Percentiles rank a stretch among this genome's conserved stretches.
phyloP scores from a whole-genome alignment of 1,140 invertebrate genomes.

The Eulimnadia texana region DNA sequence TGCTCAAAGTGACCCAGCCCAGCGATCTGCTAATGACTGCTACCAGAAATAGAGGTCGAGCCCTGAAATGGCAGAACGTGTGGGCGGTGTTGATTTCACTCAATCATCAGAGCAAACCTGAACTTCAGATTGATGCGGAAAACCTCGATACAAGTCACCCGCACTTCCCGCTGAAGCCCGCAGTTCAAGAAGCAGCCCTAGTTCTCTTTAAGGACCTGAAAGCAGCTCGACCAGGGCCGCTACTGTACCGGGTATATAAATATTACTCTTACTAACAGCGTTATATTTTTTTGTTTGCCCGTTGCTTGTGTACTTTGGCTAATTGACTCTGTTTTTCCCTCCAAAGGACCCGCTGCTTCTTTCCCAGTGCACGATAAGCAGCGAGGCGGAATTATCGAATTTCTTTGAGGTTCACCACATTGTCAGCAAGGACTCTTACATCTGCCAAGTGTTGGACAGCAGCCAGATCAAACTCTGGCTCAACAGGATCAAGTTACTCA shows the following conservation, averaged over 20 bases:
- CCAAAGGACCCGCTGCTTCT: conserved; percentile 3
- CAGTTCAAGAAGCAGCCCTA: conserved; percentile 5
- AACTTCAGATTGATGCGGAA: not conserved
- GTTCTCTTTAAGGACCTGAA: conserved; percentile 7
- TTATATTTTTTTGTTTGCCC: not conserved
- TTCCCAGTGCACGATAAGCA: conserved; percentile 1
- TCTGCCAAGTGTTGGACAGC: conserved; percentile 73
- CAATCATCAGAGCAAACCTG: not conserved
- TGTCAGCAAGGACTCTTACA: conserved; percentile 78
- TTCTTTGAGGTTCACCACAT: conserved; percentile 92
- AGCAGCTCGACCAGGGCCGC: not conserved
- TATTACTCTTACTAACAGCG: not conserved
- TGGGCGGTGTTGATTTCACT: conserved; percentile 3
- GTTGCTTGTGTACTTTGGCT: not conserved
- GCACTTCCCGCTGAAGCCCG: not conserved
- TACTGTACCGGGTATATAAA: not conserved
- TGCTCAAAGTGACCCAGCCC: conserved; percentile 6
- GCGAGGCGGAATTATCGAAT: conserved; percentile 61
- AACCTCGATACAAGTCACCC: not conserved
- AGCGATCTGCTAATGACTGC: conserved; percentile 7
- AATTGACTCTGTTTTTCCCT: not conserved
- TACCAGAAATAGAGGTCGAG: not conserved
- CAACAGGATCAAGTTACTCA: conserved; percentile 71
- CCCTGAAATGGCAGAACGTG: conserved; percentile 6
- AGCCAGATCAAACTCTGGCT: conserved; percentile 75